Evolutionary conservation across 2,888 invertebrate genomes (phyloP), one percentile per base, ranked within the genome.

Genomic region (Myopa testacea): DNA sequence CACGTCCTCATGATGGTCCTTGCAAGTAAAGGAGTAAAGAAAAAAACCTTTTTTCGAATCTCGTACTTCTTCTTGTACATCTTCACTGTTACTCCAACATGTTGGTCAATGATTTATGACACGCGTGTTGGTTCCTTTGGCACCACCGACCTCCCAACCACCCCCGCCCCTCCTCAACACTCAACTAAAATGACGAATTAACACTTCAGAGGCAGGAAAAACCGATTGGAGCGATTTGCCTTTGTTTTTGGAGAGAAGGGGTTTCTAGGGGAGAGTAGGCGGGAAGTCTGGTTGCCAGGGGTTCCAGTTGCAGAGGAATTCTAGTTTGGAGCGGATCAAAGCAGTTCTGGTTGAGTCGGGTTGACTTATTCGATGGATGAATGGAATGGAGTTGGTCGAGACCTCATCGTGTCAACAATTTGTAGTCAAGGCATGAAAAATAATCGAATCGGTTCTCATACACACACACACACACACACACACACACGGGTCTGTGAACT

Each of bases 1-100:
- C 85, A 81, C 78, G 81, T 81, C 76, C 78, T 62, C 73, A 52
- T 55, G 19, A 62, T 10, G 26, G 73, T 68, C 65, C 58, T 40
- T 52, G 78, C 83, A 82, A 80, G 80, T 81, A 82, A 83, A 82
- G 82, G 78, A 81, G 80, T 81, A 78, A 80, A 79, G 79, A 52
- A 72, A 52, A 72, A 72, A 67, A 52, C 77, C 71, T 60, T 72
- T 26, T 76, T 78, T 77, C 62, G 52, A 62, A 45, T 65, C 37
- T 34, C 63, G 34, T 6, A 3, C 34, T 8, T 34, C 45, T 10
- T 10, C 10, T 45, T 16, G 76, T 6, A 34, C 26, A 19, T 62
- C 60, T 40, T 62, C 45, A 10, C n/a, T 40, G 72, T 72, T 60
- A 62, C 75, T 34, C 16, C 75, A 81, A 78, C 75, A 79, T 67